Evolutionary conservation across 2,113 vertebrate genomes (phyloP).

Genomic region (Vireo altiloquus): DNA sequence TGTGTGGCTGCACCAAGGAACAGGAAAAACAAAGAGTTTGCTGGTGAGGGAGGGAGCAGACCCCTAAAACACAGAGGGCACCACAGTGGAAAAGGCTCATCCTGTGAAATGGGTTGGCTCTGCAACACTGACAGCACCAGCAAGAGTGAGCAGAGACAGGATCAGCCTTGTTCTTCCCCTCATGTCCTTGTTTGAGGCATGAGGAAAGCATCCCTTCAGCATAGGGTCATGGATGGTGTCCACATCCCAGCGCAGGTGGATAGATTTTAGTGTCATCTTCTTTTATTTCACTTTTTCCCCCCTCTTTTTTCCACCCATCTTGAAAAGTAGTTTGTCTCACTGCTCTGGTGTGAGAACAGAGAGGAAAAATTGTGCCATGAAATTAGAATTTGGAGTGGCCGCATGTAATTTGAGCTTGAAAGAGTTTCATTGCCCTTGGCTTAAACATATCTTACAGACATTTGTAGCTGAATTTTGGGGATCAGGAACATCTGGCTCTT

Average conservation of each 20-base stretch:
- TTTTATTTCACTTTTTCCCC: background rate
- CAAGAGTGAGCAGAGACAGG: background rate
- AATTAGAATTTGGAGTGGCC: background rate
- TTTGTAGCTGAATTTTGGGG: background rate
- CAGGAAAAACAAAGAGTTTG: fast-evolving
- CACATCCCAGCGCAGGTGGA: background rate
- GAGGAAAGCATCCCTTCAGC: background rate
- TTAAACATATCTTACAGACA: background rate
- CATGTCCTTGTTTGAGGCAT: fast-evolving
- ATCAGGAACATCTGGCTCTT: background rate
- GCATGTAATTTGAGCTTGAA: background rate
- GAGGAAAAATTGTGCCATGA: background rate
- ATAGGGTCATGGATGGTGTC: fast-evolving
- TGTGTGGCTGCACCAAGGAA: background rate
- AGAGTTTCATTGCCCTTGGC: background rate
- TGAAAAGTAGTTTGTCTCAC: background rate
- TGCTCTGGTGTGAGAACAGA: background rate
- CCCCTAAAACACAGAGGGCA: background rate
- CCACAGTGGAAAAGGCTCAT: background rate
- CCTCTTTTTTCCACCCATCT: background rate
- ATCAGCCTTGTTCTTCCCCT: background rate
- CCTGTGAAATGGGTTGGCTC: background rate
- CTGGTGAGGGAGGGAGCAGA: background rate
- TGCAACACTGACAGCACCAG: background rate
- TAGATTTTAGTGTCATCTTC: background rate